phyloP scores from a whole-genome alignment of 2,113 vertebrate species.

The Percina caprodes region DNA sequence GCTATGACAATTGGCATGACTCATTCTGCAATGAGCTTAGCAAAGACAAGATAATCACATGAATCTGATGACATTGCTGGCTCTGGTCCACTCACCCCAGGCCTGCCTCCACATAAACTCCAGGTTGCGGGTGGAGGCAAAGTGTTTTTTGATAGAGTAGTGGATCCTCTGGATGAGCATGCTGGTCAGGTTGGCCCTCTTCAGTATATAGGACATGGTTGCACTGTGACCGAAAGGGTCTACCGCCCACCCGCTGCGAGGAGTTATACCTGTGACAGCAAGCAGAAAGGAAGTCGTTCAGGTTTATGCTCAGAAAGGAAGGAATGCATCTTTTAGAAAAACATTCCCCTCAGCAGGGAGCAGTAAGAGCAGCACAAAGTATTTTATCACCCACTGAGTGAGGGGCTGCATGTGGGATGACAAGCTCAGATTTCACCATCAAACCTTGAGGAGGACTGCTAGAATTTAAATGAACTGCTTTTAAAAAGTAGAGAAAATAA shows the following conservation, averaged over 20 bases:
- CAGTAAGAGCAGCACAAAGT: slow-evolving; percentile 89
- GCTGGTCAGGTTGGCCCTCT: slow-evolving; percentile 93
- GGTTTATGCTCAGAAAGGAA: slow-evolving; percentile 25
- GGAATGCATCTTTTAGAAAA: slow-evolving; percentile 28
- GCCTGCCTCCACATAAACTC: slow-evolving; percentile 99
- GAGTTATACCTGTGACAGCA: slow-evolving; percentile 85
- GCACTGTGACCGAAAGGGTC: slow-evolving; percentile 97
- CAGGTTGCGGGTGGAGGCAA: slow-evolving; percentile 90
- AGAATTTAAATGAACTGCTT: slow-evolving; percentile 1
- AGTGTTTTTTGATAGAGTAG: slow-evolving; percentile 97
- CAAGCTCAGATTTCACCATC: slow-evolving; percentile 28
- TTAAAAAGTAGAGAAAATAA: background rate
- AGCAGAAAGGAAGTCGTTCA: slow-evolving; percentile 34
- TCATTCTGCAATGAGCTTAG: slow-evolving; percentile 51
- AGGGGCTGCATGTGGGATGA: slow-evolving; percentile 62
- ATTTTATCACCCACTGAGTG: slow-evolving; percentile 81
- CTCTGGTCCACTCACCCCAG: slow-evolving; percentile 88
- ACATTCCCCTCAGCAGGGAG: slow-evolving; percentile 85
- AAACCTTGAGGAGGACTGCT: background rate
- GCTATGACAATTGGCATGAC: slow-evolving; percentile 28
- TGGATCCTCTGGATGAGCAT: slow-evolving; percentile 99
- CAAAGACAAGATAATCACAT: slow-evolving; percentile 54
- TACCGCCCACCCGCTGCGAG: slow-evolving; percentile 93
- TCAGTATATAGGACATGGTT: slow-evolving; percentile 95
- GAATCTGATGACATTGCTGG: slow-evolving; percentile 37